These are phyloP conservation scores for Caenorhabditis sp. DNA, from an alignment of 2,888 invertebrate genomes.

Conservation along the genomic window DNA sequence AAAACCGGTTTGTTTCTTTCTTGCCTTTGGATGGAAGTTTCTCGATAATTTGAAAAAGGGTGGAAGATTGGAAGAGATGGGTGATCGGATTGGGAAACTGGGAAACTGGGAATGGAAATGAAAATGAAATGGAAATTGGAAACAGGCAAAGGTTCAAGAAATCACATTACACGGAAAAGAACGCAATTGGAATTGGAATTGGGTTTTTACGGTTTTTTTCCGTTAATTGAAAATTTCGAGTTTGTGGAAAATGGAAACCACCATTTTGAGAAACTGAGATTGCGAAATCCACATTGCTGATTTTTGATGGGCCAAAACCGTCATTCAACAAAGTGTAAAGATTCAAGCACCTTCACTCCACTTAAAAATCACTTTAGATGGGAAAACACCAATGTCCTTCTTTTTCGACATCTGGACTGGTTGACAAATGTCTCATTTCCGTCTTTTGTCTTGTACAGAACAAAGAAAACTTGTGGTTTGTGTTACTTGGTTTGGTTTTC, in stretches of 20 bases:
- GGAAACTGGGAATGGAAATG: too few species aligned
- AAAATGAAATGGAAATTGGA: background rate
- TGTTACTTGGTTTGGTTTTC: too few species aligned
- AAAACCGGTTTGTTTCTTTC: conserved; percentile 31
- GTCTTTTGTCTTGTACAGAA: background rate
- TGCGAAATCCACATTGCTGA: too few species aligned
- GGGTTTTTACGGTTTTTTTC: background rate
- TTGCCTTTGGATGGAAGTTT: conserved; percentile 22
- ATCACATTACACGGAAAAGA: conserved; percentile 16
- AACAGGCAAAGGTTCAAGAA: conserved; percentile 22
- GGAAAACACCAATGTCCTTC: background rate
- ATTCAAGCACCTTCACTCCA: too few species aligned
- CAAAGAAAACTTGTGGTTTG: background rate
- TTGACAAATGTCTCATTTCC: conserved; percentile 2
- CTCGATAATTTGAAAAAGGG: conserved; percentile 41
- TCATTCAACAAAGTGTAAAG: too few species aligned
- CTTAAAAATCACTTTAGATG: background rate
- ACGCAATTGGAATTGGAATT: too few species aligned
- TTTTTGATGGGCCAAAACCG: too few species aligned
- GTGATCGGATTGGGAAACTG: conserved; percentile 3
- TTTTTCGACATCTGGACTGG: background rate
- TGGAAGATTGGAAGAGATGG: conserved; percentile 17
- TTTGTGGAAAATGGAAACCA: background rate
- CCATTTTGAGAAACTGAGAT: too few species aligned
- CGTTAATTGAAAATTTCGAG: background rate